These are phyloP conservation scores for Stercorarius parasiticus DNA, from an alignment of 2,113 vertebrate genomes.

Conservation along the genomic window DNA sequence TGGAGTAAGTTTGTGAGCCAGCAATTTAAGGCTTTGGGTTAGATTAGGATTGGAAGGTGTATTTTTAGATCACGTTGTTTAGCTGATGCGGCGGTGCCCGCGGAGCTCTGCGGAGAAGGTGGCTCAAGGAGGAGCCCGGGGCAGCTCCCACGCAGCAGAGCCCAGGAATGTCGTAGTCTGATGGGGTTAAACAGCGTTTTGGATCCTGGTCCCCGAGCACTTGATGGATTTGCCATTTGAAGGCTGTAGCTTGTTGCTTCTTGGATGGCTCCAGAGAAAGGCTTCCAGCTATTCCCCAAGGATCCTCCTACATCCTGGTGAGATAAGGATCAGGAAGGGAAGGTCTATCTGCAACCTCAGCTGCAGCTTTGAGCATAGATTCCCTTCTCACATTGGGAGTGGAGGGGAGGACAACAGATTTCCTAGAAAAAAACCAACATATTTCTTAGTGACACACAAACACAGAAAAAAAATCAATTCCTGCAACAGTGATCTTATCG, in stretches of 20 bases:
- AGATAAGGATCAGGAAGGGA: conserved; percentile 68
- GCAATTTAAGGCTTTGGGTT: background rate
- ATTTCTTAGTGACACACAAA: background rate
- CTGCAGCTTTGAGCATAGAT: background rate
- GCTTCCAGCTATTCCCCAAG: conserved; percentile 29
- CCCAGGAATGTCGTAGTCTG: rapidly evolving
- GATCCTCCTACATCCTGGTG: conserved; percentile 66
- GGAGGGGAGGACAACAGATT: conserved; percentile 10
- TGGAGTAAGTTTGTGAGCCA: background rate
- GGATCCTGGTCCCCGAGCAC: background rate
- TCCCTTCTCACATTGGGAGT: background rate
- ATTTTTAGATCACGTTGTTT: rapidly evolving
- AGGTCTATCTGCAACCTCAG: conserved; percentile 29
- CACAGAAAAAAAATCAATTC: background rate
- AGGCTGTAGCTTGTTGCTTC: background rate
- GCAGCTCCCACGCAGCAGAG: rapidly evolving
- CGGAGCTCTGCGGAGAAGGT: background rate
- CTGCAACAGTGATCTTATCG: background rate
- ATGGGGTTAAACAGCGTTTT: background rate
- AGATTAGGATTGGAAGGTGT: background rate
- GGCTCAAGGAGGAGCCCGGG: background rate
- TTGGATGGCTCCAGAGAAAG: conserved; percentile 32
- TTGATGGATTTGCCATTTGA: conserved; percentile 10
- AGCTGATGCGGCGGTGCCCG: rapidly evolving
- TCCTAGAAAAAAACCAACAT: background rate